Evolutionary conservation across 2,113 vertebrate species (phyloP), one percentile per base, ranked within the genome.

Genomic region (Megalops atlanticus): DNA sequence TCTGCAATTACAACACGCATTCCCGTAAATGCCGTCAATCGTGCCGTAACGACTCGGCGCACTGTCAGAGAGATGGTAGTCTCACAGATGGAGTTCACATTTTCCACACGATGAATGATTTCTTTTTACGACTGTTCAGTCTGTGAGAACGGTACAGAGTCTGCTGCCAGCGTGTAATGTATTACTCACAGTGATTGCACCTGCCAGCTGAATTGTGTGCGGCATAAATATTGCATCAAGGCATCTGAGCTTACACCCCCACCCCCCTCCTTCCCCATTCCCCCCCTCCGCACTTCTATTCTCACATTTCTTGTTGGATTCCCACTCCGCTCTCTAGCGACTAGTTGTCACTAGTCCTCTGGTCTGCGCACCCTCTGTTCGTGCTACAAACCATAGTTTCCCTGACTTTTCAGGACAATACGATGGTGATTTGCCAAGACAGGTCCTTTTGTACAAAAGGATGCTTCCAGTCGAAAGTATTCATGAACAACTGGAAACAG

Each of bases 141-240:
- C 45, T 76, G 43, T 52, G 80, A 75, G 72, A 75, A 35, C 73
- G 74, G 41, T 31, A 54, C 36, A 58, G 64, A 85, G 82, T 81
- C 85, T 78, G 83, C 85, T 85, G 79, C 81, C 86, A 89, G 79
- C 81, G 79, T 86, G 69, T 81, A 87, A 83, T 82, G 85, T 84
- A 87, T 82, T 89, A 84, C 82, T 90, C 80, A 82, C 39, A 41
- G 73, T 40, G 45, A 18, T 33, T 74, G 85, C 90, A 86, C 87
- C 85, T 91, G 85, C 84, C 84, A 86, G 77, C 18, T 54, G 47
- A 87, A 86, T 14, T 0, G 83, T 81, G 74, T 84, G 83, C 45
- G 86, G 89, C 76, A 90, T 89, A 88, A 91, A 91, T 91, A 91
- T 84, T 89, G 80, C 84, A 89, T 87, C 82, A 86, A 70, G 74